phyloP scores from a whole-genome alignment of 2,113 vertebrate genomes.

The Axis porcinus region DNA sequence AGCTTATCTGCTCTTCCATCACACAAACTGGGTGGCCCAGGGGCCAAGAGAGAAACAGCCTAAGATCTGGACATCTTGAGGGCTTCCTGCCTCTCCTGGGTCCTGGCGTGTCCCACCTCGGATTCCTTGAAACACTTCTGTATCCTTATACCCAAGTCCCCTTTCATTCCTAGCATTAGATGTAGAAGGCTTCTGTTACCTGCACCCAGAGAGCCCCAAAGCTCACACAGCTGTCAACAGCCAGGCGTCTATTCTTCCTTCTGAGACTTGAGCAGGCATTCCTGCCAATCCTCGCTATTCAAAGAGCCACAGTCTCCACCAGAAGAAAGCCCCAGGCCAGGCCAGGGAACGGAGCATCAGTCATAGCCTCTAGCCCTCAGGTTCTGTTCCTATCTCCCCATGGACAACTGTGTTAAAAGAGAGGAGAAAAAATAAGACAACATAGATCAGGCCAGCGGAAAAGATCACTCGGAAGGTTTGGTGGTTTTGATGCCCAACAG shows the following conservation, averaged over 20 bases:
- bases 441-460: background rate
- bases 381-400: background rate
- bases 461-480: background rate
- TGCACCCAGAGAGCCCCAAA: background rate
- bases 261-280: fast-evolving
- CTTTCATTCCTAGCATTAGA: background rate
- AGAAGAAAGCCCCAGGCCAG: background rate
- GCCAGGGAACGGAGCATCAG: background rate
- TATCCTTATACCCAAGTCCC: background rate
- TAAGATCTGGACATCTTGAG: background rate
- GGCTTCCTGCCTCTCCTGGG: background rate
- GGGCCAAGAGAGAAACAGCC: background rate
- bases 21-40: fast-evolving
- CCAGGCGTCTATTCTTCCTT: background rate
- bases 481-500: background rate
- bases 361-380: background rate
- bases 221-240: background rate
- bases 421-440: background rate
- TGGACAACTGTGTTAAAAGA: background rate
- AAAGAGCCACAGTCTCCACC: background rate
- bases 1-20: no score
- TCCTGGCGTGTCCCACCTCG: background rate
- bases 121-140: background rate
- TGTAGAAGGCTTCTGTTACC: background rate
- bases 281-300: background rate